Evolutionary conservation across 2,797 vertebrate genomes (phyloP), one percentile per base, ranked within the genome.

Genomic region (Neosilurus mollespiculum): DNA sequence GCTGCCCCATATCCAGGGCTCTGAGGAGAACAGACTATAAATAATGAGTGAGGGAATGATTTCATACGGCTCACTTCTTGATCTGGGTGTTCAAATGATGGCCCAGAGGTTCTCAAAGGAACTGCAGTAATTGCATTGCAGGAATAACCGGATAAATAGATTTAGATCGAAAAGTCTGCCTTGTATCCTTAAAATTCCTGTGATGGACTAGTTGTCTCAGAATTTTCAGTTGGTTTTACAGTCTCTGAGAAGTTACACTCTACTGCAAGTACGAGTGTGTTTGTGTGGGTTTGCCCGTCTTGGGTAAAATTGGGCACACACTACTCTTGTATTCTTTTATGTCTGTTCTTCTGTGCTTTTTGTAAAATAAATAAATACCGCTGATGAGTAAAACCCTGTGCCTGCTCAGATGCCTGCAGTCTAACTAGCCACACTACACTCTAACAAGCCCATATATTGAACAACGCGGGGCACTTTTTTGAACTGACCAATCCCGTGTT

Each of bases 1-100:
- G 53, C 9, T 58, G 72, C 26, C 71, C 71, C 51, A 73, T 73
- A 73, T 73, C 54, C 51, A 56, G 71, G n/a, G 71, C 51, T 30
- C 24, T 18, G 26, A 26, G 54, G 54, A 73, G 24, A 26, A 56
- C 51, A 73, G 51, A 56, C 24, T 56, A 54, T 73, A 56, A 73
- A 73, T 73, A 73, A 15, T 4, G n/a, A 53, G 7, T 73, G 49
- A 56, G n/a, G 51, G 4, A 73, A 30, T 56, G n/a, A 26, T 30
- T 73, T 56, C 15, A 30, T 30, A 34, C 26, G 56, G 26, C 24
- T 30, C 53, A 75, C 16, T 56, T 34, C 53, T 56, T 75, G 34
- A 73, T 34, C 18, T 34, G 9, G 22, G 12, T 71, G 43, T 53
- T 24, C n/a, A 71, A 15, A 24, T 71, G 69, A 53, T 15, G n/a